A percentile compares a stretch with the other conserved stretches of the same genome.
These are phyloP conservation scores for Noctua fimbriata DNA, from an alignment of 2,888 invertebrate genomes.

Conservation along the genomic window DNA sequence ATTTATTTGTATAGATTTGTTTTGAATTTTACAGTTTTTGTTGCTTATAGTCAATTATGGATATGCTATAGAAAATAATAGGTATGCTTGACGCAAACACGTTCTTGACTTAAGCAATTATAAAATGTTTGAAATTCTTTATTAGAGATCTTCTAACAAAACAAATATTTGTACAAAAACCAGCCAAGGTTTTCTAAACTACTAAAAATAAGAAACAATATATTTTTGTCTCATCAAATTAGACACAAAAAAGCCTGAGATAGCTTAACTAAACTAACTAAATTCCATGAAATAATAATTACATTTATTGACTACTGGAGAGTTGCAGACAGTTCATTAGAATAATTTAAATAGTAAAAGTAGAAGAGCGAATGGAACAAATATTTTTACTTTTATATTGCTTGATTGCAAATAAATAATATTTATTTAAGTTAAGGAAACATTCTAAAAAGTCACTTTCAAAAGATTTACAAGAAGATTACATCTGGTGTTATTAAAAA, in stretches of 20 bases:
- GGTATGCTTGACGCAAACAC: neutral
- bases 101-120: neutral
- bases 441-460: neutral
- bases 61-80: neutral
- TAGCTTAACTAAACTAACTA: too few relatives aligned
- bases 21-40: neutral
- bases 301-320: neutral
- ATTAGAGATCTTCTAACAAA: neutral
- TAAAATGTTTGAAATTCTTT: neutral
- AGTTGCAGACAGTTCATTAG: neutral
- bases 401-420: neutral
- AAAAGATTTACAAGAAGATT: slow-evolving; percentile 10
- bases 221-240: slow-evolving; percentile 7
- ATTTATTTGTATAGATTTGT: neutral
- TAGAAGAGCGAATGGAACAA: neutral
- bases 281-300: neutral
- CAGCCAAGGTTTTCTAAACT: neutral
- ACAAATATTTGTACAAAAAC: neutral
- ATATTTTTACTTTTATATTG: neutral
- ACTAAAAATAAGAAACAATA: neutral
- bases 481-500: neutral
- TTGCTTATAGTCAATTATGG: neutral
- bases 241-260: neutral
- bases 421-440: neutral
- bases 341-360: neutral